phyloP scores from a whole-genome alignment of 2,888 invertebrate genomes.

The Euproctis similis region DNA sequence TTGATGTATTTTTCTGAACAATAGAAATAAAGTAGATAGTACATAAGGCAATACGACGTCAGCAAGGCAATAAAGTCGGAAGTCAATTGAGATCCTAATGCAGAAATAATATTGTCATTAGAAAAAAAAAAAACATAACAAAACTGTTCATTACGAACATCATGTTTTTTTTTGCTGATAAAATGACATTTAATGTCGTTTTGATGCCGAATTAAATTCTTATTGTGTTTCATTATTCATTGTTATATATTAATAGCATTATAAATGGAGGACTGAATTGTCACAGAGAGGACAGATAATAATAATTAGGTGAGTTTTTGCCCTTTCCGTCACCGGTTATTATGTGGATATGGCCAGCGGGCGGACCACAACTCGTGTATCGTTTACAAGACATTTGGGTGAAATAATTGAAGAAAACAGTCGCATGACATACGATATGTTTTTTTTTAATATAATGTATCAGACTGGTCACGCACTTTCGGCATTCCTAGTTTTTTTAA shows the following conservation, averaged over 20 bases:
- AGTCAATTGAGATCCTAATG: conserved; percentile 46
- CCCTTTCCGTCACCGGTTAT: conserved; percentile 43
- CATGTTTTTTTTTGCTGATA: conserved; percentile 55
- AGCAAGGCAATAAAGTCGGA: conserved; percentile 33
- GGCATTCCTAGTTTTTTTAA: no score
- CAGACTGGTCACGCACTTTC: no score
- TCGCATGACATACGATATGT: conserved; percentile 11
- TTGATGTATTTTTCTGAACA: no score
- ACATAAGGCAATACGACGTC: conserved; percentile 32
- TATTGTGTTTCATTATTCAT: conserved; percentile 35
- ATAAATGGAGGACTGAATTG: conserved; percentile 64
- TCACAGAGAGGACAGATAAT: conserved; percentile 38
- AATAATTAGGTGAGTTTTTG: conserved; percentile 60
- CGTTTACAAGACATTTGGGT: conserved; percentile 18
- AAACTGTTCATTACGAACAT: conserved; percentile 35
- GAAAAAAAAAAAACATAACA: conserved; percentile 46
- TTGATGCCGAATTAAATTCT: conserved; percentile 55
- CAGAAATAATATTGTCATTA: conserved; percentile 44
- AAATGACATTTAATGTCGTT: conserved; percentile 63
- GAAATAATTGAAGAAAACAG: conserved; percentile 20
- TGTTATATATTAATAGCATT: conserved; percentile 72
- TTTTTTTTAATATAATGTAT: no score
- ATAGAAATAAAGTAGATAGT: conserved; percentile 14
- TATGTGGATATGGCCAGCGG: conserved; percentile 28
- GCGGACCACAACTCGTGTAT: conserved; percentile 10